Base-by-base conservation (phyloP, 2,113 vertebrate species). In the Callocephalon fimbriatum region DNA sequence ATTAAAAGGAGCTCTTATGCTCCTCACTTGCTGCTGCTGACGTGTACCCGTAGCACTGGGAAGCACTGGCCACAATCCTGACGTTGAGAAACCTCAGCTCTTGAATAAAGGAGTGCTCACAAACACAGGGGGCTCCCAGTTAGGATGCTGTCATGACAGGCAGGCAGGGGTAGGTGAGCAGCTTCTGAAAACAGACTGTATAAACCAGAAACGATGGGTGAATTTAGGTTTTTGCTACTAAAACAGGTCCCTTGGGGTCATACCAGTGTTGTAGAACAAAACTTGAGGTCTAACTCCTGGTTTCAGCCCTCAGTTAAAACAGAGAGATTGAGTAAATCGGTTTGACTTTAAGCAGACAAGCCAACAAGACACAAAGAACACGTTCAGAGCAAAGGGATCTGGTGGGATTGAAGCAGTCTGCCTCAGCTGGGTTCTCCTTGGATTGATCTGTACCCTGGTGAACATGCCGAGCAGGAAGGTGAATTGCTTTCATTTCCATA, bases 381-480 rank as follows among this genome's bases (percentile, higher is more conserved):
- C 0, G 17, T 26, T 86, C 37, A 59, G 59, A 91, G 87, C 74
- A 83, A 42, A 76, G 78, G 44, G 56, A 37, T 66, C 48, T 38
- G 31, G 77, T 23, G 53, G 31, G 31, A 66, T 54, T 12, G 21
- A n/a, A 95, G 78, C 75, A 86, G n/a, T 4, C 21, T 68, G 76
- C 80, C 62, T 92, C 87, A 53, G 53, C 82, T 90, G 90, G 45
- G 23, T 21, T 93, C 50, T 82, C 72, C 85, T 76, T 21, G 58
- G 48, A 20, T 47, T 72, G 40, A 76, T 84, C 65, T 73, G 50
- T 76, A 38, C 71, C 82, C 53, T 42, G 59, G 47, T 47, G 56
- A 95, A 61, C 63, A 18, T 1, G 51, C 44, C 63, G 38, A 72
- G 58, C 75, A 88, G 88, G 85, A 90, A 92, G 63, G 42, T 13